Evolutionary conservation across 2,113 vertebrate genomes (phyloP), one percentile per base, ranked within the genome.

Genomic region (Salvator merianae): DNA sequence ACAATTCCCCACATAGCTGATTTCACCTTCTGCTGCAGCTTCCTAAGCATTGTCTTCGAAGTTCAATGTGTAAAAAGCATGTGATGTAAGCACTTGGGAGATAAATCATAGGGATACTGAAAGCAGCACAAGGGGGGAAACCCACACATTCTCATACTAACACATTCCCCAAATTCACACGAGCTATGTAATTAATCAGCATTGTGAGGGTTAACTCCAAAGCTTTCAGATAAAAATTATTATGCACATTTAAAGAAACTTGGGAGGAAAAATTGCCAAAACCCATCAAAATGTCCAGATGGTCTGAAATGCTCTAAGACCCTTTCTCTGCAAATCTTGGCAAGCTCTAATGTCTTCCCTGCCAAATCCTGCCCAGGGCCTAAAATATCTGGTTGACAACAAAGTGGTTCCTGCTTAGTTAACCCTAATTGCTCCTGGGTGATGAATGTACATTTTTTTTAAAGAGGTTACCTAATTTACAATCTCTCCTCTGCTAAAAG

Each of bases 131-230:
- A 75, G 40, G 63, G 24, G 69, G 38, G 38, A n/a, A 50, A 26
- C 59, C 30, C 28, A 77, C 53, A 55, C 53, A 55, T n/a, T 24
- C 1, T 62, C n/a, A 28, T 43, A 43, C 8, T 14, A 18, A 79
- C 5, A 36, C 30, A 18, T 71, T 62, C 28, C 53, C 26, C 34
- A 79, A 72, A 72, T 65, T 5, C 26, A 62, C 47, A 47, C 34
- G 30, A 74, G 24, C 59, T 14, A 24, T 20, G 14, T 12, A 50
- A 32, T 55, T 3, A 1, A 22, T 26, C 66, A 0, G 59, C 47
- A 32, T 71, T 62, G 6, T 3, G 87, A 91, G 90, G 75, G 93
- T 93, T 93, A 94, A 93, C 36, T 20, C 83, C 18, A 89, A 32
- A 65, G 86, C 88, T 79, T 84, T 82, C 5, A 75, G 4, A 62